Evolutionary conservation across 2,888 invertebrate genomes (phyloP), one percentile per base, ranked within the genome.

Genomic region (Dione juno): DNA sequence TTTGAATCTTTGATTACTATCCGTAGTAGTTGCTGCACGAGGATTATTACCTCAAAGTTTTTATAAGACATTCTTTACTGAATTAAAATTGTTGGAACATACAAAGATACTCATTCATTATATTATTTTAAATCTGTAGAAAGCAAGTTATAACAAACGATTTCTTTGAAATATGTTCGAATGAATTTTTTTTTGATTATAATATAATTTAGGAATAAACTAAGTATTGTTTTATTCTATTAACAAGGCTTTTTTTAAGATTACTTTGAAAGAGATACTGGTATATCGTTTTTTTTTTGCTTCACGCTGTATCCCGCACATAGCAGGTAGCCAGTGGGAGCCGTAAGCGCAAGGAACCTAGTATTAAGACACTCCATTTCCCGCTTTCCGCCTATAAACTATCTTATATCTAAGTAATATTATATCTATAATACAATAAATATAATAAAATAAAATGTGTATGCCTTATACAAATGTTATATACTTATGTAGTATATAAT

Each of bases 1-100:
- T 68, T 68, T 66, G 67, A 67, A 43, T 63, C 67, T 66, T 68
- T 70, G 70, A 70, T 73, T 50, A 52, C 40, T 70, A 72, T 64
- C 58, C 69, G 16, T 64, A 64, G 57, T 58, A 67, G 58, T 72
- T 53, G 64, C 67, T 67, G 28, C 57, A 58, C 63, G 45, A 70
- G 65, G 66, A 69, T 69, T 72, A 66, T 63, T 54, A 57, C 41
- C 67, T 59, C 58, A 28, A n/a, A 50, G 52, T 67, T 67, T 67
- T 67, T 50, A 59, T 59, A 52, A 67, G 67, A 43, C 28, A 50
- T 67, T 59, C 43, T 67, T 61, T 61, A 53, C 19, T 45, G 45
- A 61, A 61, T 61, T 45, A 45, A 35, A 45, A 28, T 61, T 61
- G 21, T 61, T n/a, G n/a, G n/a, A n/a, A n/a, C n/a, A n/a, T n/a